These are phyloP conservation scores for Cydia fagiglandana DNA, from an alignment of 1,140 invertebrate species.

Conservation along the genomic window DNA sequence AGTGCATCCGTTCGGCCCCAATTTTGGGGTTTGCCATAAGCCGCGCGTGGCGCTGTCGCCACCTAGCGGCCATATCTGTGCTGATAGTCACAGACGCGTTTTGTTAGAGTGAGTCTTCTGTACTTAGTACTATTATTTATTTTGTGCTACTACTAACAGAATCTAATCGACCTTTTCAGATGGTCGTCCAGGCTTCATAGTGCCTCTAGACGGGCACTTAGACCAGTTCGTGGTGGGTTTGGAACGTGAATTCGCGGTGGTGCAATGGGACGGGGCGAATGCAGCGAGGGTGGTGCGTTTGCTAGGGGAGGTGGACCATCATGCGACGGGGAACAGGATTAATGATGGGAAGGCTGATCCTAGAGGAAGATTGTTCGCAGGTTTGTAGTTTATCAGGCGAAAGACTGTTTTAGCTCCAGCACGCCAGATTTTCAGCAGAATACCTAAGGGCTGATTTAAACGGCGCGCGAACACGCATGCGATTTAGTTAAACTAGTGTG, in stretches of 20 bases:
- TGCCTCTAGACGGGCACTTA: conserved; percentile 83
- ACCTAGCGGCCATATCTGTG: too few species aligned
- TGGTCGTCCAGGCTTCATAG: conserved; percentile 80
- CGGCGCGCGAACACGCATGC: too few species aligned
- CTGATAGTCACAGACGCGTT: too few species aligned
- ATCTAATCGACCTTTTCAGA: conserved; percentile 39
- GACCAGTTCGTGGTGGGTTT: conserved; percentile 84
- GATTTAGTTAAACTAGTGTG: too few species aligned
- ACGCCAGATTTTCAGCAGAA: too few species aligned
- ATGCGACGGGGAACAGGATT: conserved; percentile 82
- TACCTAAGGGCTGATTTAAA: too few species aligned
- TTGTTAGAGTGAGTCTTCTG: too few species aligned
- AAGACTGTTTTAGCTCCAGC: background rate
- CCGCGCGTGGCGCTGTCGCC: too few species aligned
- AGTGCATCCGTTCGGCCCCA: too few species aligned
- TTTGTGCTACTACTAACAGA: too few species aligned
- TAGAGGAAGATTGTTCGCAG: conserved; percentile 87
- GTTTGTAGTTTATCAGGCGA: conserved; percentile 73
- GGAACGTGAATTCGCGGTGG: conserved; percentile 81
- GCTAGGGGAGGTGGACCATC: conserved; percentile 82
- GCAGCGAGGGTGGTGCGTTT: conserved; percentile 73
- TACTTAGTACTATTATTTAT: too few species aligned
- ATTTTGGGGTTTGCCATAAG: too few species aligned
- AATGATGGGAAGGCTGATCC: conserved; percentile 95
- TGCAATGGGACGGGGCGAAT: conserved; percentile 84